These are phyloP conservation scores for Monomorium pharaonis DNA, from an alignment of 1,140 invertebrate genomes.

Conservation along the genomic window DNA sequence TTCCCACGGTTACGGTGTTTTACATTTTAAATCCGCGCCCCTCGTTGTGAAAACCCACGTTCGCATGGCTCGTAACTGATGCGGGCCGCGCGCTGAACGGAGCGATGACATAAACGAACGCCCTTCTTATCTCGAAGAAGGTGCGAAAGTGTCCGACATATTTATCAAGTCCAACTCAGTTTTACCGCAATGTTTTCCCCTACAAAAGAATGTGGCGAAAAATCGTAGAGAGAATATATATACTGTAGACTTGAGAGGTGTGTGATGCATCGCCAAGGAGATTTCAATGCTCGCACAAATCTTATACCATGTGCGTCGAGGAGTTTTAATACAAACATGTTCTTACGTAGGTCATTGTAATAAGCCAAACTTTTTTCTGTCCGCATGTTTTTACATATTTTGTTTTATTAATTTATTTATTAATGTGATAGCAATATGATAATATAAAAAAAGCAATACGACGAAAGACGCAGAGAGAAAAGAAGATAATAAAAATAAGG, in stretches of 20 bases:
- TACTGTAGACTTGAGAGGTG: background rate
- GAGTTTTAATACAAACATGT: constrained; percentile 12
- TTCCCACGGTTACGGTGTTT: constrained; percentile 55
- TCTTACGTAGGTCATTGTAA: background rate
- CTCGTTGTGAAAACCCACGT: background rate
- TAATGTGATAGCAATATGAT: background rate
- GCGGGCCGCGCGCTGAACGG: background rate
- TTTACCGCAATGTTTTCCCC: background rate
- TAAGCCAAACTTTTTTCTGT: background rate
- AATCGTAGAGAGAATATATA: background rate
- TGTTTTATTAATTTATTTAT: background rate
- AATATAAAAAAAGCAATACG: background rate
- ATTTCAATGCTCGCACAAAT: constrained; percentile 15
- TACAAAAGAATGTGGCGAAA: background rate
- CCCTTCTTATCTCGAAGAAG: background rate
- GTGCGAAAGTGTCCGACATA: background rate
- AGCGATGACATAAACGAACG: no score
- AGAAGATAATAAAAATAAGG: background rate
- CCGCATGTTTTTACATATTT: background rate
- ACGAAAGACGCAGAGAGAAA: background rate
- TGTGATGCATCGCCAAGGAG: background rate
- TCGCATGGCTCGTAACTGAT: background rate
- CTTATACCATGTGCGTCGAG: background rate
- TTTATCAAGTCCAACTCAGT: background rate
- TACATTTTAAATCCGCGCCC: constrained; percentile 4